Evolutionary conservation across 2,797 vertebrate genomes (phyloP), one percentile per base, ranked within the genome.

Genomic region (Ctenosaura bakeri): DNA sequence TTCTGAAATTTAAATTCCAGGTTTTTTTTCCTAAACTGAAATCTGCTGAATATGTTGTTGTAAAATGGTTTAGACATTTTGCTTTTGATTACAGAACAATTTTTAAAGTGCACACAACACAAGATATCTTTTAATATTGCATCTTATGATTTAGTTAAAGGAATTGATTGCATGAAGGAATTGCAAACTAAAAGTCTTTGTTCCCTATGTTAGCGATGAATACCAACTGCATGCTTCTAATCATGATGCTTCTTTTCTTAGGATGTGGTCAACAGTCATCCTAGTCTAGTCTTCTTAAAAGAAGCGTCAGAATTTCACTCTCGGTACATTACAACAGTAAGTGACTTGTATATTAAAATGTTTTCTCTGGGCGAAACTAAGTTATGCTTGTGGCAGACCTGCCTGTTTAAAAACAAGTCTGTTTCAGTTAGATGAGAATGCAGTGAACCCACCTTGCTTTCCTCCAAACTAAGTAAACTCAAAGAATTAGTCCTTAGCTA

Each of bases 221-320:
- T 86, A 35, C 14, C 80, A 52, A 1, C 89, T 80, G 10, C 35
- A 71, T 78, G 26, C 62, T 14, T 87, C 73, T 90, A 66, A 82
- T 82, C 16, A 2, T 87, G 7, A 18, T 62, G 10, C 1, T 52
- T 82, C 32, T 46, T 69, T 88, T 69, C 76, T 22, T 96, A 99
- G 99, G 99, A 99, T 96, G 98, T 99, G 95, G 99, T 99, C 94
- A 98, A 99, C 95, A 97, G 98, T 2, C 99, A 99, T 92, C 96
- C 98, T 8, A 98, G 98, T 88, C 97, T 99, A 90, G 98, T 98
- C 14, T 99, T 99, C 96, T 97, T 99, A 64, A 98, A 98, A 95
- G 99, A 99, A 95, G 99, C 98, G 0, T 97, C 98, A 1, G 99
- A 99, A 97, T 99, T 99, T 97, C 99, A 99, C 96, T 99, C 98